Evolutionary conservation across 2,113 vertebrate species (phyloP).

Genomic region (Merops nubicus): DNA sequence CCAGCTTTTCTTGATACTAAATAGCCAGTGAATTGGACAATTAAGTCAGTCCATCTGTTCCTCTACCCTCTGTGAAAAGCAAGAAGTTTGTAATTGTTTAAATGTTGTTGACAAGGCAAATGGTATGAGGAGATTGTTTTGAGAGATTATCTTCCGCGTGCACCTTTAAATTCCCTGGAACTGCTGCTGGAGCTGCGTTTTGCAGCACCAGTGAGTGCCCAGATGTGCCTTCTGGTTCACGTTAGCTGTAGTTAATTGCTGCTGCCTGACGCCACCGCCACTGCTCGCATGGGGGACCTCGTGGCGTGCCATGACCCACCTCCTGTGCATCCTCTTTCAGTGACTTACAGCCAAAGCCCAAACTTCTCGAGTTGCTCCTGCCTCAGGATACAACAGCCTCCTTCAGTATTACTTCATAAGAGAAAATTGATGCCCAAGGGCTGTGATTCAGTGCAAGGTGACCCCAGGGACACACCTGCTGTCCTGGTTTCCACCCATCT

Average conservation of each 20-base stretch:
- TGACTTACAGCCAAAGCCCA: background rate
- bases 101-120: background rate
- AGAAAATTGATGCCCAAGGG: background rate
- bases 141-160: background rate
- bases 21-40: background rate
- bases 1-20: background rate
- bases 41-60: background rate
- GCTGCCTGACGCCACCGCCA: background rate
- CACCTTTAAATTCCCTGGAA: background rate
- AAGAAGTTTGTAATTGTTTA: background rate
- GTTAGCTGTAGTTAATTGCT: background rate
- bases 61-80: background rate
- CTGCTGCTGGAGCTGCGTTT: background rate
- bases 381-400: background rate
- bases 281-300: accelerated
- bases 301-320: background rate
- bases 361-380: background rate
- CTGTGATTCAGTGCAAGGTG: accelerated
- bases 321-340: background rate
- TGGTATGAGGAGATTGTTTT: background rate
- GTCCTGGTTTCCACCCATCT: background rate
- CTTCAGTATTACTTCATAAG: background rate
- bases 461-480: background rate
- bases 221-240: background rate
- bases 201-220: background rate